These are phyloP conservation scores for Tinea pellionella DNA, from an alignment of 2,888 invertebrate species.

Conservation along the genomic window DNA sequence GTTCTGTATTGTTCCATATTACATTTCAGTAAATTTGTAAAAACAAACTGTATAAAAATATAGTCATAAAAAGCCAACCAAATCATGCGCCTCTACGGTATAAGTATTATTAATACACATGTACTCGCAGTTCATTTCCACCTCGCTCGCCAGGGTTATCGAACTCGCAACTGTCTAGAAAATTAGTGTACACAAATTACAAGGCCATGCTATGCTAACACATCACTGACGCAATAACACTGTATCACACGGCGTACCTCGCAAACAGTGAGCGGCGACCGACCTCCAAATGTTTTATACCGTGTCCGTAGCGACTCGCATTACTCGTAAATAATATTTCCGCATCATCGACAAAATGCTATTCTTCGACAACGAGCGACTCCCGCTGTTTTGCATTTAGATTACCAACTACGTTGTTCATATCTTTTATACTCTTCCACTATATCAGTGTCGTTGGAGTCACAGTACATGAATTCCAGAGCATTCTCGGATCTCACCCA, in stretches of 20 bases:
- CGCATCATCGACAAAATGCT: slow-evolving; percentile 40
- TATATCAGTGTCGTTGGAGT: slow-evolving; percentile 26
- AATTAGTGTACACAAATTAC: slow-evolving; percentile 23
- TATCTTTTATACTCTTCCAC: slow-evolving; percentile 2
- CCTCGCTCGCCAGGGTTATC: slow-evolving; percentile 43
- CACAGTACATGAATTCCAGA: slow-evolving; percentile 28
- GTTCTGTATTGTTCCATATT: too few relatives aligned
- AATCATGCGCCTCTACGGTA: not conserved
- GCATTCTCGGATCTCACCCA: slow-evolving; percentile 34
- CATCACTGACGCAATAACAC: slow-evolving; percentile 40
- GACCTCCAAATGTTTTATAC: slow-evolving; percentile 39
- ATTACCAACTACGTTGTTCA: slow-evolving; percentile 28
- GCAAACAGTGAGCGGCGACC: slow-evolving; percentile 34
- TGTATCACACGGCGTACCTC: slow-evolving; percentile 7
- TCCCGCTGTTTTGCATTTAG: slow-evolving; percentile 36
- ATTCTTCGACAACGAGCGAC: slow-evolving; percentile 21
- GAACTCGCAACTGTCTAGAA: slow-evolving; percentile 32
- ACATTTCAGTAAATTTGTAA: too few relatives aligned
- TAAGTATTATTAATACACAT: not conserved
- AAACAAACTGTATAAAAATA: too few relatives aligned
- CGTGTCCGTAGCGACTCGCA: slow-evolving; percentile 29
- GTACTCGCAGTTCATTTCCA: slow-evolving; percentile 35
- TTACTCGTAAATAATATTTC: slow-evolving; percentile 51
- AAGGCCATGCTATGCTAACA: slow-evolving; percentile 35
- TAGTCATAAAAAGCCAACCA: too few relatives aligned